These are phyloP conservation scores for Bufotes viridis DNA, from an alignment of 2,797 vertebrate species.

Conservation along the genomic window DNA sequence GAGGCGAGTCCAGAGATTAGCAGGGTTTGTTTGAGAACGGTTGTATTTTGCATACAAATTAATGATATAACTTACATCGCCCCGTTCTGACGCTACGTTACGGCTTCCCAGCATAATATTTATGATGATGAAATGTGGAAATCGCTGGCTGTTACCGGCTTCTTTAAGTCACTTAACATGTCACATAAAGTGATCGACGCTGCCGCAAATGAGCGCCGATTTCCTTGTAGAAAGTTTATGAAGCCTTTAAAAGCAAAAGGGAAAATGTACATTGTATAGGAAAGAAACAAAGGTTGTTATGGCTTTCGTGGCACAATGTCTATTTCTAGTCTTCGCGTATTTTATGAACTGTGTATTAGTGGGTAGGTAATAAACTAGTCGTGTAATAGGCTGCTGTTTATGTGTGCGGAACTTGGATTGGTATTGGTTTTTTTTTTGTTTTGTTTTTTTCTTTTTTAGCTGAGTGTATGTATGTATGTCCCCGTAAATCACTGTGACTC, in stretches of 20 bases:
- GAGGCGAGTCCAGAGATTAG: constrained; percentile 30
- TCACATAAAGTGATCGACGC: background rate
- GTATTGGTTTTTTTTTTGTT: background rate
- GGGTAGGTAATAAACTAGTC: background rate
- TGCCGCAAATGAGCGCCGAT: background rate
- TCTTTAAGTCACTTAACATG: constrained; percentile 6
- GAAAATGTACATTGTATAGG: background rate
- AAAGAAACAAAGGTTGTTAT: background rate
- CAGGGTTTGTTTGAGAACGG: constrained; percentile 16
- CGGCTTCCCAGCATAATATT: background rate
- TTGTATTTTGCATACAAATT: constrained; percentile 40
- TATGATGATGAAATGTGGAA: background rate
- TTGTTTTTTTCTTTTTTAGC: background rate
- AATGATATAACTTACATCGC: constrained; percentile 16
- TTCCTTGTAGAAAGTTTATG: constrained; percentile 2
- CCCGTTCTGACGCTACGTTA: background rate
- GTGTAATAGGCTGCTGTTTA: background rate
- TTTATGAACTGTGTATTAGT: background rate
- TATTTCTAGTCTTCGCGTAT: background rate
- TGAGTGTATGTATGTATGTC: no score
- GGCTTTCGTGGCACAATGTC: background rate
- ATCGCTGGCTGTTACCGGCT: background rate
- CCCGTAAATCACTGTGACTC: no score
- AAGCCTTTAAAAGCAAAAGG: background rate
- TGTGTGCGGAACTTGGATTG: background rate